These are phyloP conservation scores for Brenthis ino DNA, from an alignment of 2,888 invertebrate genomes.

Conservation along the genomic window DNA sequence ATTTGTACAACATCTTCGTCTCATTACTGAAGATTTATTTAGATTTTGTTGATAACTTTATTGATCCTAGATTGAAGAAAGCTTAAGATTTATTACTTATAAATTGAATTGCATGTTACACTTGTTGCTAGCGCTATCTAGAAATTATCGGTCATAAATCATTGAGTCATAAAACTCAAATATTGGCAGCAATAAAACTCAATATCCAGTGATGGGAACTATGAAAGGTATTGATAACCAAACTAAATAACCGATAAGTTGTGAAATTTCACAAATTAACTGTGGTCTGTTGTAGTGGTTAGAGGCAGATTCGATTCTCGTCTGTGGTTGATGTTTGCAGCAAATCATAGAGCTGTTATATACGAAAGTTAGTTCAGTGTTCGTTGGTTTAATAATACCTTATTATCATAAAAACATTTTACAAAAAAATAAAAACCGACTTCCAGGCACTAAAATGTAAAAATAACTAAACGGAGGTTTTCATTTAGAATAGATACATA, in stretches of 20 bases:
- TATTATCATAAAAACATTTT: too few species aligned
- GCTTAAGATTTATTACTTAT: slow-evolving; percentile 16
- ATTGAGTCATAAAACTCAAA: slow-evolving; percentile 33
- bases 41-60: neutral
- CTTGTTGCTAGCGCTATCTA: slow-evolving; percentile 32
- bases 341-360: too few species aligned
- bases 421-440: too few species aligned
- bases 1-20: neutral
- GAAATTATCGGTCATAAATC: slow-evolving; percentile 35
- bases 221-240: slow-evolving; percentile 13
- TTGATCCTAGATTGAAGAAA: neutral
- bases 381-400: too few species aligned
- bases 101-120: slow-evolving; percentile 31
- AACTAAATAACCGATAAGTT: slow-evolving; percentile 17
- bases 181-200: slow-evolving; percentile 34
- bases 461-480: too few species aligned
- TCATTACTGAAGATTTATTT: neutral
- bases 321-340: too few species aligned
- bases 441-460: too few species aligned
- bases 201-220: slow-evolving; percentile 31
- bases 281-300: neutral
- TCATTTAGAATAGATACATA: too few species aligned
- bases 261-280: slow-evolving; percentile 4
- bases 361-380: too few species aligned
- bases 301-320: too few species aligned